Evolutionary conservation across 2,797 vertebrate genomes (phyloP).

Genomic region (Eulemur mongoz): DNA sequence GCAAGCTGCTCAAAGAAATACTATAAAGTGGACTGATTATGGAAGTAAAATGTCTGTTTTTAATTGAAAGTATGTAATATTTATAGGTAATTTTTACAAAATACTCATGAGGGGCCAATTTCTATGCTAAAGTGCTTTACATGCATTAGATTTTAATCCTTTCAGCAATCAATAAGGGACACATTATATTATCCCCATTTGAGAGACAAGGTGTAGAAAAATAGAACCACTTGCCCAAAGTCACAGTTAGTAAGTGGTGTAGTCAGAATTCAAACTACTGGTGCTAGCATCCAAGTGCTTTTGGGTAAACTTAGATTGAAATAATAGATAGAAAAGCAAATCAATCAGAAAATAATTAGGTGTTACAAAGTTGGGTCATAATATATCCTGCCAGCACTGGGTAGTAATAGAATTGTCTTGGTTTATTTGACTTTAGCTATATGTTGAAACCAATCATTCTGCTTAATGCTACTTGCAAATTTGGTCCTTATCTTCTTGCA

Average conservation of each 20-base stretch:
- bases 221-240: neutral
- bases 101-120: neutral
- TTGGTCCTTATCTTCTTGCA: neutral
- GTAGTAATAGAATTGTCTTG: neutral
- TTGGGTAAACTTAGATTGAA: neutral
- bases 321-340: neutral
- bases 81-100: neutral
- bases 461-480: neutral
- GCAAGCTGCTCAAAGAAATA: neutral
- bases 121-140: neutral
- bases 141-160: neutral
- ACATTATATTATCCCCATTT: neutral
- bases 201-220: neutral
- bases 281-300: neutral
- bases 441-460: neutral
- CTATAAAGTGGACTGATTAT: neutral
- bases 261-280: neutral
- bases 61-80: neutral
- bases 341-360: neutral
- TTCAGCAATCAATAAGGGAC: neutral
- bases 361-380: neutral
- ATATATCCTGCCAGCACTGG: neutral
- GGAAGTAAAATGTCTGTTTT: neutral
- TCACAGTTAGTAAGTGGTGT: neutral
- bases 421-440: neutral